A percentile compares a stretch with the other conserved stretches of the same genome.
phyloP scores from a whole-genome alignment of 2,888 invertebrate genomes.

The Punctoribates punctum region DNA sequence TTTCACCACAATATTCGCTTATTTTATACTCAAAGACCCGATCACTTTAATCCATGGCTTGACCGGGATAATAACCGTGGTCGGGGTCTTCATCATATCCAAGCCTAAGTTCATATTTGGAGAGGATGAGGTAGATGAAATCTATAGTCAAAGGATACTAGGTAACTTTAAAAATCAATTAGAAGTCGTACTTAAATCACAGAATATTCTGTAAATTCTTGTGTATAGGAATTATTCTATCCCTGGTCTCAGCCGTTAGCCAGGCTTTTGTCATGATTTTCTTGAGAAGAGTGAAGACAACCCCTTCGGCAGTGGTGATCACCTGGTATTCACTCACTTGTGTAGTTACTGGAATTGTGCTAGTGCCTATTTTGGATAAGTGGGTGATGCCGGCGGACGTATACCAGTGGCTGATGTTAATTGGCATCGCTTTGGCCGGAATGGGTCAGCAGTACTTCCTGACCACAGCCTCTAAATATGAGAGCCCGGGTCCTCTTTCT shows the following conservation, averaged over 20 bases:
- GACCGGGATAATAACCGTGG: slow-evolving; percentile 22
- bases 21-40: slow-evolving; percentile 34
- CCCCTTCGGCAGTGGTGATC: slow-evolving; percentile 25
- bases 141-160: neutral
- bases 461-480: slow-evolving; percentile 78
- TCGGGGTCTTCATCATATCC: slow-evolving; percentile 34
- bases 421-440: slow-evolving; percentile 70
- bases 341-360: slow-evolving; percentile 19
- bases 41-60: slow-evolving; percentile 20
- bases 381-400: slow-evolving; percentile 7
- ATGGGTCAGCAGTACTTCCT: slow-evolving; percentile 81
- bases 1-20: slow-evolving; percentile 36
- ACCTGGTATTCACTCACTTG: slow-evolving; percentile 25
- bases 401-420: neutral
- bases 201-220: too few species aligned
- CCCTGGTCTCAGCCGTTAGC: slow-evolving; percentile 27
- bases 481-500: slow-evolving; percentile 85
- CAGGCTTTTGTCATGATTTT: slow-evolving; percentile 19
- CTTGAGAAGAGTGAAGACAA: slow-evolving; percentile 37
- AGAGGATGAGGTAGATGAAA: neutral
- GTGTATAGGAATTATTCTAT: slow-evolving; percentile 18
- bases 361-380: neutral
- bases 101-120: slow-evolving; percentile 37
- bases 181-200: too few species aligned
- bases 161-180: too few species aligned